These are phyloP conservation scores for Copidosoma floridanum DNA, from an alignment of 1,140 invertebrate genomes.

Conservation along the genomic window DNA sequence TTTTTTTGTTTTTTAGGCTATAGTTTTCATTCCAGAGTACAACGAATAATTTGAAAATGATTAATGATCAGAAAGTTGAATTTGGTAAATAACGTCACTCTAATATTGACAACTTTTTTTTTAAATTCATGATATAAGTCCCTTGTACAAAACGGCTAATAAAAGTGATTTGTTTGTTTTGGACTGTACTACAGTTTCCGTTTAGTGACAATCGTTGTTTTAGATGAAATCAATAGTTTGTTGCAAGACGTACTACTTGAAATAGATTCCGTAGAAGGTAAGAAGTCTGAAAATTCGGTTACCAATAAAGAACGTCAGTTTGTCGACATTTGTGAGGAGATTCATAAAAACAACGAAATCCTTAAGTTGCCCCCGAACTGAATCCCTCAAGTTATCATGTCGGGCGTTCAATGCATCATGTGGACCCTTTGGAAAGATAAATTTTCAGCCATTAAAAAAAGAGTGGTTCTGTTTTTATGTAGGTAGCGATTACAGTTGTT, in stretches of 20 bases:
- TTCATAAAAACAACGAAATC: neutral
- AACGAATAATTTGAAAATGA: too few species aligned
- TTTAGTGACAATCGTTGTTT: neutral
- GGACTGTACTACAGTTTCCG: neutral
- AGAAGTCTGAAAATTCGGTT: too few species aligned
- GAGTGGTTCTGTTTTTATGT: neutral
- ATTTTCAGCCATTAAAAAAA: neutral
- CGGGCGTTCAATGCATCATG: neutral
- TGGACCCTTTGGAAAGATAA: neutral
- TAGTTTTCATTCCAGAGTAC: too few species aligned
- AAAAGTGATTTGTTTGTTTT: too few species aligned
- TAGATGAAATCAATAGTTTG: neutral
- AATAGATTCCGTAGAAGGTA: too few species aligned
- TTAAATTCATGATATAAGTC: too few species aligned
- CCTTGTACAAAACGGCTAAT: too few species aligned
- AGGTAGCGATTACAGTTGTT: neutral
- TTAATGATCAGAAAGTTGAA: too few species aligned
- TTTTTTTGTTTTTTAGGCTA: too few species aligned
- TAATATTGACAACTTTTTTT: too few species aligned
- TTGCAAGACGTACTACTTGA: neutral
- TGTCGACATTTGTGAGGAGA: neutral
- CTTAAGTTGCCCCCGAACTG: neutral
- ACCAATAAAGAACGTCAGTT: too few species aligned
- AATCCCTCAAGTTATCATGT: neutral
- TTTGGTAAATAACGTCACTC: too few species aligned